Evolutionary conservation across 1,140 invertebrate genomes (phyloP), one percentile per base, ranked within the genome.

Genomic region (Neodiprion lecontei): DNA sequence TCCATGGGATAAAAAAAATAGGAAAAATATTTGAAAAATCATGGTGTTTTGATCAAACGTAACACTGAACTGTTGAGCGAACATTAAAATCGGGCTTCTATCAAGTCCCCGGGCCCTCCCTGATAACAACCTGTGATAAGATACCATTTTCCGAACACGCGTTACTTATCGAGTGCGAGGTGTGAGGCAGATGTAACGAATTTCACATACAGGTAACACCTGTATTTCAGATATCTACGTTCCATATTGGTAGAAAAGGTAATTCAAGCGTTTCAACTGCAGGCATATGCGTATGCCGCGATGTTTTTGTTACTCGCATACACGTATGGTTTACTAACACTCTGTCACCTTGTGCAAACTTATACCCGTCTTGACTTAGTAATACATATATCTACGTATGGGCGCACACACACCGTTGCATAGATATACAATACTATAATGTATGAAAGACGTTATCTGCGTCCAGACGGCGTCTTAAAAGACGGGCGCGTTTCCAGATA

Each of bases 121-220:
- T 71, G 70, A 71, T 71, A 71, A 71, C 23, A 23, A 21, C 17
- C 14, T 11, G 48, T 66, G 81, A 83, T 83, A 83, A 83, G 81
- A 83, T 83, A 79, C 49, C 68, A 70, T 69, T 70, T 40, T 10
- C 21, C n/a, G 70, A 7, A 40, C 53, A 61, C 53, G 10, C 69
- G 72, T 82, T 82, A 83, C 77, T 83, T 78, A 81, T 77, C 76
- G 70, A 49, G 71, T 14, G 47, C 49, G 75, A 76, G 73, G 40
- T 61, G 80, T 48, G 4, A 61, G n/a, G n/a, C 53, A 61, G n/a
- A 61, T 14, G n/a, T 0, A 61, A 61, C 11, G n/a, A 61, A 61
- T 61, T 61, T 5, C n/a, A 14, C 5, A 61, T 61, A 61, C 28
- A 61, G 9, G 0, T 21, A 21, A 61, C 28, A 40, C 28, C 28